Base-by-base conservation (phyloP, 2,888 invertebrate genomes). In the Fabriciana adippe region DNA sequence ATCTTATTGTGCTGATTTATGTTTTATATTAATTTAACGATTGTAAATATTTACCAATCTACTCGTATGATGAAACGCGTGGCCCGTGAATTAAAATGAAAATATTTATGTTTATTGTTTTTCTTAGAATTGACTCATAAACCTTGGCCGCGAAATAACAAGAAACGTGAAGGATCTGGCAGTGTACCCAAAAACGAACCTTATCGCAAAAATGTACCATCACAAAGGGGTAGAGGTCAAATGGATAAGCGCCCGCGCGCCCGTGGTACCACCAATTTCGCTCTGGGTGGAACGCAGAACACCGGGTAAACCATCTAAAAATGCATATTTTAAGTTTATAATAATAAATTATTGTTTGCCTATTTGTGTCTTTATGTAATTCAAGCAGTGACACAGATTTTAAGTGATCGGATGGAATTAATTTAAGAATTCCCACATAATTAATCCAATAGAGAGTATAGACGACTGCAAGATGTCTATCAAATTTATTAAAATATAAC, bases 171-270 rank as follows among this genome's bases (percentile, higher is more conserved):
- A 85, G 92, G 94, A 80, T 86, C 90, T 79, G 93, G 93, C 72
- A 82, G 78, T 76, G 82, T 93, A 73, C 93, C 94, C 74, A 93
- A 94, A 85, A 95, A 96, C 85, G 94, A 95, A 84, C 94, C 93
- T 78, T 94, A 94, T 78, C 87, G 90, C 14, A 90, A 87, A 77
- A 97, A 96, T 90, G 95, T 95, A 72, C 90, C 93, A 79, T 89
- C 94, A 77, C 95, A 95, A 84, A 94, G 95, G 84, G 92, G 93
- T 81, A 94, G 94, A 91, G 93, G 93, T 81, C 92, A 94, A 89
- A 94, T 95, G 89, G 96, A 96, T 89, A 94, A 95, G 89, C 95
- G 95, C 82, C 94, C 94, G 90, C 94, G 95, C 80, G 91, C 95
- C 84, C 95, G 95, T 84, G 91, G 89, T 80, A 82, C 93, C 85